phyloP scores from a whole-genome alignment of 2,113 vertebrate species.

The Vicugna pacos region DNA sequence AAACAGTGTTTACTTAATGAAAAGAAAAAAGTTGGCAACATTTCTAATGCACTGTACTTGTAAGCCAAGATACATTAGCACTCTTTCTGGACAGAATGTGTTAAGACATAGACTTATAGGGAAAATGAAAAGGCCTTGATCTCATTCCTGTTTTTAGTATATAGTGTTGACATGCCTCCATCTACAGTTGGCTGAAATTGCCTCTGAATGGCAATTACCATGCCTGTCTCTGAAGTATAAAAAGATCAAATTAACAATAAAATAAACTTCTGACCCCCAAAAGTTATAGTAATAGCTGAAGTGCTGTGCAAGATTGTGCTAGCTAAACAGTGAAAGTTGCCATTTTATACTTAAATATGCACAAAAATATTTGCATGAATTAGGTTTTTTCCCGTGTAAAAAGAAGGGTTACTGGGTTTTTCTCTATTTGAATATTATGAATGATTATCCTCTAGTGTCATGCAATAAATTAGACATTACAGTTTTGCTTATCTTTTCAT shows the following conservation, averaged over 20 bases:
- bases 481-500: background rate
- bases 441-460: background rate
- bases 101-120: background rate
- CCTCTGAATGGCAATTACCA: constrained; percentile 43
- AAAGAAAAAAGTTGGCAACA: background rate
- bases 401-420: background rate
- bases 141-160: background rate
- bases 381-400: background rate
- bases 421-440: background rate
- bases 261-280: background rate
- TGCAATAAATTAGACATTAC: background rate
- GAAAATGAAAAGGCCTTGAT: background rate
- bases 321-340: background rate
- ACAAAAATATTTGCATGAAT: background rate
- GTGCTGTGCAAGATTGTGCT: background rate
- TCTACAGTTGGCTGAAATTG: background rate
- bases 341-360: background rate
- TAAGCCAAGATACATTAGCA: constrained; percentile 1
- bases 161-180: background rate
- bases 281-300: background rate
- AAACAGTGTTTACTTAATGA: background rate
- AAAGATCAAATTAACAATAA: constrained; percentile 57
- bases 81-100: background rate
- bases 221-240: background rate
- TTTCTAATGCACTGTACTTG: background rate